Evolutionary conservation across 2,797 vertebrate species (phyloP), one percentile per base, ranked within the genome.

Genomic region (Pseudocheirus occidentalis): DNA sequence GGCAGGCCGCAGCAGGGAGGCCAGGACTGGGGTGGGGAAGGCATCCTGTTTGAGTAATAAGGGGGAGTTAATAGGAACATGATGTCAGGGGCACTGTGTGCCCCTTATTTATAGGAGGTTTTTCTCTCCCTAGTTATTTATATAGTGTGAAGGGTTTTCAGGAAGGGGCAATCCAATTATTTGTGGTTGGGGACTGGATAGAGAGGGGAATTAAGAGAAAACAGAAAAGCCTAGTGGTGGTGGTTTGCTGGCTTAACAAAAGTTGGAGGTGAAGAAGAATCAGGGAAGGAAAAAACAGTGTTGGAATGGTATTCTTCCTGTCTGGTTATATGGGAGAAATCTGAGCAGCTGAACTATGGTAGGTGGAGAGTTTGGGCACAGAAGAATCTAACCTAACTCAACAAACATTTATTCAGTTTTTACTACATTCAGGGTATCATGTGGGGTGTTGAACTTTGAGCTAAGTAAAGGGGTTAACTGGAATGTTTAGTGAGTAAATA

Each of bases 151-250:
- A 91, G 14, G 55, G n/a, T 14, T 55, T 95, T 96, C 27, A 55
- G 87, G 81, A 81, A 92, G 56, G n/a, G 3, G 57, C 66, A 91
- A 54, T 28, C 6, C 1, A 89, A 6, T 59, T 91, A 91, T 89
- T 94, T 6, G 53, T 56, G n/a, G 40, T 31, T 92, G 90, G 27
- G 46, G 18, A 46, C 18, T 81, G n/a, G n/a, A 73, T 18, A 73
- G 14, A 31, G 55, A 95, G 59, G 93, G 56, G 31, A 93, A 92
- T 46, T 87, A 81, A 90, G 56, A 62, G 56, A 58, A 95, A 91
- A 93, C 24, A 92, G 29, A 73, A 87, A 87, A 50, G 9, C 24
- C 9, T 90, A 58, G 87, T 53, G 14, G 21, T 81, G 40, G 21
- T 81, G 18, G 73, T 46, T 87, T 40, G 21, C 73, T 50, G 73